Conservation (phyloP, 1,140 invertebrate genomes). For the Zaprionus taronus region DNA sequence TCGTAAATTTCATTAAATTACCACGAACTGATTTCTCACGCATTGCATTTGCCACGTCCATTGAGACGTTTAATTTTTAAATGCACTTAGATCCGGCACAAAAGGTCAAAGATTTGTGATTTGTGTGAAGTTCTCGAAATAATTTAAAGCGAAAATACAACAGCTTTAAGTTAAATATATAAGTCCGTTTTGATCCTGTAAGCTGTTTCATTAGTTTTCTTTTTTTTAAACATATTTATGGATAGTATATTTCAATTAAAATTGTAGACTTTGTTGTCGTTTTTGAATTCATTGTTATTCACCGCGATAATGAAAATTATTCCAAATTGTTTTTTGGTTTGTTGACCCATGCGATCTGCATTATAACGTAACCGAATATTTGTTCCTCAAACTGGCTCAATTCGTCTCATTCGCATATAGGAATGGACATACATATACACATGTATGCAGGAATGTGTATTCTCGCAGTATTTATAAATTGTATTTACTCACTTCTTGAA, state of each 20-base stretch:
- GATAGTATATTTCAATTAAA: no score
- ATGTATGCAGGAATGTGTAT: slow-evolving; percentile 5
- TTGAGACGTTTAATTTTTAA: background rate
- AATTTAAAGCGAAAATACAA: background rate
- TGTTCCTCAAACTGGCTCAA: background rate
- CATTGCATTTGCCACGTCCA: background rate
- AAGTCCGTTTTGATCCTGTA: background rate
- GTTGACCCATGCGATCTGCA: background rate
- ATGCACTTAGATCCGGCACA: background rate
- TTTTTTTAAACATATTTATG: background rate
- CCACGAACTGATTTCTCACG: slow-evolving; percentile 16
- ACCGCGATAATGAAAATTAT: background rate
- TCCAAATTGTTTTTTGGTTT: background rate
- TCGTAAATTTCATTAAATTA: slow-evolving; percentile 24
- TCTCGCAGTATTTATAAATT: slow-evolving; percentile 12
- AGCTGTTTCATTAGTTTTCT: background rate
- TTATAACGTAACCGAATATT: background rate
- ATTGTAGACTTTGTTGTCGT: no score
- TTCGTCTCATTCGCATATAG: background rate
- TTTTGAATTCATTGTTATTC: background rate
- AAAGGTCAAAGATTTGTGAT: background rate
- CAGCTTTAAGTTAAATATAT: background rate
- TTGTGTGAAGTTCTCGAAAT: background rate
- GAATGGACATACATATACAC: background rate
- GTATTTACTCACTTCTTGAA: slow-evolving; percentile 60